phyloP scores from a whole-genome alignment of 2,888 invertebrate species.

The Napeogenes sylphis region DNA sequence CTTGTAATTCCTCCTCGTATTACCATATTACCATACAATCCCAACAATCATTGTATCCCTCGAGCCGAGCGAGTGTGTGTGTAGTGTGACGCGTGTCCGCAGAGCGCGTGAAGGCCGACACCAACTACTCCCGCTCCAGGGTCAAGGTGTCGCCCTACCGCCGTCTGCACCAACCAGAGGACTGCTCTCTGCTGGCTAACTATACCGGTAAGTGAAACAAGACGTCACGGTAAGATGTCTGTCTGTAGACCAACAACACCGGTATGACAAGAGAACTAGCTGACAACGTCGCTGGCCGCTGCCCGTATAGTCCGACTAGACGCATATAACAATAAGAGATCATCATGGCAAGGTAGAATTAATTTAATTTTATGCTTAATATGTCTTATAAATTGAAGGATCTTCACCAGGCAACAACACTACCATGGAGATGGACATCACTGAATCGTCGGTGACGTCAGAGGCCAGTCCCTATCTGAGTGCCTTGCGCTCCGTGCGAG shows the following conservation, averaged over 20 bases:
- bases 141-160: constrained; percentile 72
- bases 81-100: constrained; percentile 44
- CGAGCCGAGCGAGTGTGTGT: constrained; percentile 43
- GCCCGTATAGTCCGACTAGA: too few species aligned
- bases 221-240: too few species aligned
- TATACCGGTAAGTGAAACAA: constrained; percentile 54
- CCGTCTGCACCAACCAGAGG: constrained; percentile 31
- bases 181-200: constrained; percentile 55
- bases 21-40: neutral
- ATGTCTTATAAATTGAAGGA: too few species aligned
- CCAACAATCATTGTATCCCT: neutral
- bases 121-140: constrained; percentile 66
- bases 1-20: neutral
- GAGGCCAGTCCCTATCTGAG: constrained; percentile 53
- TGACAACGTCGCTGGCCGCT: too few species aligned
- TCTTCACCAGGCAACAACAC: constrained; percentile 64
- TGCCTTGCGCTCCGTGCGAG: constrained; percentile 56
- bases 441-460: constrained; percentile 48
- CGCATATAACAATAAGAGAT: too few species aligned
- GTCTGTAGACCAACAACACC: too few species aligned
- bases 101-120: constrained; percentile 62
- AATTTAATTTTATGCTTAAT: neutral
- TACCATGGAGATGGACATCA: constrained; percentile 73
- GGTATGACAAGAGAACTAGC: too few species aligned
- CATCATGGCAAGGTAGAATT: neutral